Evolutionary conservation across 2,797 vertebrate species (phyloP).

Genomic region (Propithecus perrieri): DNA sequence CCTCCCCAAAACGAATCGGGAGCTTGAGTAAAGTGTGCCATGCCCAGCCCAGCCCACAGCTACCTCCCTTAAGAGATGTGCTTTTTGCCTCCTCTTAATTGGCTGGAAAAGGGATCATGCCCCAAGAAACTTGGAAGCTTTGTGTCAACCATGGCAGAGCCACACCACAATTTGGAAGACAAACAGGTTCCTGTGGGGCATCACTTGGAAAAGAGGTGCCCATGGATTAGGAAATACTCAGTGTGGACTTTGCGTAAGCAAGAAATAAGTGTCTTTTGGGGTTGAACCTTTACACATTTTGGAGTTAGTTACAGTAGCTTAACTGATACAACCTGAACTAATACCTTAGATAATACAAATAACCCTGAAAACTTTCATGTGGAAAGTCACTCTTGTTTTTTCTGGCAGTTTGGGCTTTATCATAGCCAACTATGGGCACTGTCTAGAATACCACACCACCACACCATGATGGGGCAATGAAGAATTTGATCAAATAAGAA

Average conservation of each 20-base stretch:
- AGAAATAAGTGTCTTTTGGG: neutral
- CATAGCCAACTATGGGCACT: neutral
- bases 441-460: neutral
- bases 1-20: neutral
- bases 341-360: neutral
- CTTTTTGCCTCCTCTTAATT: neutral
- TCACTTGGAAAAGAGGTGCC: neutral
- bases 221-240: neutral
- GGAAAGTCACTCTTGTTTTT: neutral
- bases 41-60: neutral
- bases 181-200: neutral
- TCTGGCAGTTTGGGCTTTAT: neutral
- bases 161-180: neutral
- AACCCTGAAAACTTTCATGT: neutral
- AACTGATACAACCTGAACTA: neutral
- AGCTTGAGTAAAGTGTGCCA: rapidly evolving
- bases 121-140: neutral
- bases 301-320: neutral
- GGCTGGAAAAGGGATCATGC: neutral
- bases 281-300: neutral
- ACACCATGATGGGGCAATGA: neutral
- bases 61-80: neutral
- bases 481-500: neutral
- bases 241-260: neutral
- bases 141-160: neutral